Percentiles rank a stretch among this genome's conserved stretches.
Conservation (phyloP, 2,888 invertebrate species). For the Lysandra bellargus region DNA sequence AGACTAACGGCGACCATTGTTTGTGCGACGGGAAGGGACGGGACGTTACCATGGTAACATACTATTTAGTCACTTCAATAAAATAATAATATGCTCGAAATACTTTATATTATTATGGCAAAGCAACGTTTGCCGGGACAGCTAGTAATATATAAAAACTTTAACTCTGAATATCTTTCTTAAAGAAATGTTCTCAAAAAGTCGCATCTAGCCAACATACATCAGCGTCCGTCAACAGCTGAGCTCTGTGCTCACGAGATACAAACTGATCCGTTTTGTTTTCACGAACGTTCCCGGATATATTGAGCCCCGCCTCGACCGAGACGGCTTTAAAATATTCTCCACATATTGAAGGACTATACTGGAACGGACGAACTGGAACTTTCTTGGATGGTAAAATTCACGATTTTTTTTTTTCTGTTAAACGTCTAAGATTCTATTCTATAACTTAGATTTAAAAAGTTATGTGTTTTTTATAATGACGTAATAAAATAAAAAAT, state of each 20-base stretch:
- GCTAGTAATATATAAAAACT: not conserved
- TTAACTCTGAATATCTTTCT: not conserved
- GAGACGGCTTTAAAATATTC: slow-evolving; percentile 45
- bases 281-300: slow-evolving; percentile 48
- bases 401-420: not conserved
- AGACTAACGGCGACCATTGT: no score
- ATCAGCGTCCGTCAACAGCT: slow-evolving; percentile 41
- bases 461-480: no score
- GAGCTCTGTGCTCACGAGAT: slow-evolving; percentile 51
- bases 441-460: not conserved
- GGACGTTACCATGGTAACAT: no score
- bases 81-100: no score
- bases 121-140: no score
- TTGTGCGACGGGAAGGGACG: no score
- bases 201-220: slow-evolving; percentile 50
- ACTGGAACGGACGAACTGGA: slow-evolving; percentile 6
- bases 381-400: not conserved
- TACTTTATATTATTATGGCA: no score
- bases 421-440: not conserved
- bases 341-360: slow-evolving; percentile 34
- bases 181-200: not conserved
- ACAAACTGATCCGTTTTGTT: slow-evolving; percentile 69
- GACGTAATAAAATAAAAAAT: no score
- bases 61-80: no score
- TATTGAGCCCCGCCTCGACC: slow-evolving; percentile 43